Base-by-base conservation (phyloP, 2,797 vertebrate species). In the Phataginus tetradactyla region DNA sequence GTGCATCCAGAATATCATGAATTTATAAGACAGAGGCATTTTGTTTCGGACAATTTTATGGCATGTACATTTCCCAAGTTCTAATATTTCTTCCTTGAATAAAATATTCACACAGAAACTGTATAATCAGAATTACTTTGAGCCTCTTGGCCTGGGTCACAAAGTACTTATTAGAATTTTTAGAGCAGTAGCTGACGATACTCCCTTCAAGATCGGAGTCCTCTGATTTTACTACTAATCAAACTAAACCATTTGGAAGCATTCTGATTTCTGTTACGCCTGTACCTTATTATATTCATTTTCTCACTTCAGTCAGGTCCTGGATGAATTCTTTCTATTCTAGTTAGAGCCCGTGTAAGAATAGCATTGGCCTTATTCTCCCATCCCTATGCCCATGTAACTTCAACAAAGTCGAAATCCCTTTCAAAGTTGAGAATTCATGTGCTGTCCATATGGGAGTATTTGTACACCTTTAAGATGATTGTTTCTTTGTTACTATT, bases 261-360 rank as follows among this genome's bases (percentile, higher is more conserved):
- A 45, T 55, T 95, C 94, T 95, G 89, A 64, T 77, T 94, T 96
- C 81, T 72, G 68, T 81, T 81, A 75, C 21, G 78, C 94, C 96
- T 88, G 51, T 94, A 94, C 23, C 88, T 95, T 95, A 85, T 97
- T 97, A 64, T 96, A 87, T 92, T 97, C 78, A 96, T 95, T 94
- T 84, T 34, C 39, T 78, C 78, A 55, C 53, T 91, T 96, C 86
- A 55, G 0, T 17, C 83, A 61, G 63, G 66, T 94, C 96, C 95
- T 91, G 95, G 95, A 96, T 91, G 75, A 75, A 78, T 95, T 85
- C 34, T 61, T 86, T 96, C 90, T 94, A n/a, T 34, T 84, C 42
- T 69, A 86, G 69, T 68, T n/a, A 74, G 69, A 13, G 29, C 13
- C 80, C 20, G 0, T 86, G 32, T 61, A 53, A 95, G 86, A 92